A percentile compares a stretch with the other conserved stretches of the same genome.
phyloP scores from a whole-genome alignment of 2,797 vertebrate genomes.

The Scarus forsteni region DNA sequence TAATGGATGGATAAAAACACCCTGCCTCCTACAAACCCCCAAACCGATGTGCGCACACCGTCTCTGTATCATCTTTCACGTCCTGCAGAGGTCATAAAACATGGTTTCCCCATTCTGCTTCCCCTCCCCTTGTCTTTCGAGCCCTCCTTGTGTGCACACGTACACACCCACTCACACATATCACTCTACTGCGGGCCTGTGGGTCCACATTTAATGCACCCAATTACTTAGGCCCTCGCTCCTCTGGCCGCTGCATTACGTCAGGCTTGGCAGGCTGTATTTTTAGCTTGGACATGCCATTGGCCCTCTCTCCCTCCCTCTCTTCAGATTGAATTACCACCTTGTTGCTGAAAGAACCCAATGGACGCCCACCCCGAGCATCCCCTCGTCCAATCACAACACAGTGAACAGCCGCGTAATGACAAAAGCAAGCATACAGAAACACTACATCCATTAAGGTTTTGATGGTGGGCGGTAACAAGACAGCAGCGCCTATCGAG shows the following conservation, averaged over 20 bases:
- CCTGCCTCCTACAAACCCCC: slow-evolving; percentile 19
- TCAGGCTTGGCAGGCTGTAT: slow-evolving; percentile 84
- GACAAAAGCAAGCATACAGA: slow-evolving; percentile 38
- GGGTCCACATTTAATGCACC: slow-evolving; percentile 79
- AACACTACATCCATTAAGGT: slow-evolving; percentile 45
- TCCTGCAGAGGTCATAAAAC: slow-evolving; percentile 75
- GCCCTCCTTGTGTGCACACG: slow-evolving; percentile 12
- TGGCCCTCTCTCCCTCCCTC: slow-evolving; percentile 64
- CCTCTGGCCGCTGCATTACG: slow-evolving; percentile 82
- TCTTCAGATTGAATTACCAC: slow-evolving; percentile 83
- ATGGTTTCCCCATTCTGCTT: slow-evolving; percentile 59
- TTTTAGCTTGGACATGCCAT: slow-evolving; percentile 82
- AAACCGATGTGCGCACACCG: slow-evolving; percentile 19
- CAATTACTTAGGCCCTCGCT: slow-evolving; percentile 84
- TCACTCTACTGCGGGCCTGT: slow-evolving; percentile 54
- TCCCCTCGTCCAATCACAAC: slow-evolving; percentile 61
- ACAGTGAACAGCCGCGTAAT: slow-evolving; percentile 56
- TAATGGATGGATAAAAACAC: slow-evolving; percentile 68
- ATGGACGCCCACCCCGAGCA: slow-evolving; percentile 52
- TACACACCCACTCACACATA: slow-evolving; percentile 27
- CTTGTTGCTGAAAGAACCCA: slow-evolving; percentile 73
- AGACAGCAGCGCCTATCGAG: slow-evolving; percentile 29
- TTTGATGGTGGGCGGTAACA: slow-evolving; percentile 34
- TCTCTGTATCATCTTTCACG: slow-evolving; percentile 67
- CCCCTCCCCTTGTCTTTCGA: slow-evolving; percentile 62